Base-by-base conservation (phyloP, 2,888 invertebrate genomes). In the Trypoxylon attenuatum region DNA sequence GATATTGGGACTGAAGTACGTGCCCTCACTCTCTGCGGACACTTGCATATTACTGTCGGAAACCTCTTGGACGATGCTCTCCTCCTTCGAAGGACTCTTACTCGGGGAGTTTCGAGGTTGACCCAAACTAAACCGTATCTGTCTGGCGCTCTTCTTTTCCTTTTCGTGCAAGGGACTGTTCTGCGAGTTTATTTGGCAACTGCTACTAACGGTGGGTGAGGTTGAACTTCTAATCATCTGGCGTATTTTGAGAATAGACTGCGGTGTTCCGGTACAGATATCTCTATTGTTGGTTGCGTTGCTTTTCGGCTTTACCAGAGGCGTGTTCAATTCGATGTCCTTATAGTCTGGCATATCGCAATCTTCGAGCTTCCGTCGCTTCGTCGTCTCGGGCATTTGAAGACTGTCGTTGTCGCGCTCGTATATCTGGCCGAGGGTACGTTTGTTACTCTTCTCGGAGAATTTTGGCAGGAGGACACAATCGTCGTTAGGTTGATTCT, bases 231-330 rank as follows among this genome's bases (percentile, higher is more conserved):
- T 74, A 16, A 85, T 77, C 45, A 86, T 66, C 38, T 83, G 85
- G 0, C 85, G 82, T 41, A 84, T 85, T 46, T 87, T 87, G 0
- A 87, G 54, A 33, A 87, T 87, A 1, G 87, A 87, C 8, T 87
- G 87, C 0, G 87, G 86, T 1, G 84, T 84, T 16, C 80, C 84
- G 0, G 45, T 4, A 1, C 58, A 55, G 0, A n/a, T 16, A 15
- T 64, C 62, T 1, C 50, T 55, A 6, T 57, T 51, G 15, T 38
- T 67, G 1, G 47, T 52, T 1, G 69, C 43, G 5, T 76, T 77
- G 13, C 57, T 71, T 43, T 83, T 85, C 0, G 82, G 80, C 13
- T 81, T 80, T 0, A 87, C 78, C 8, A 87, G 38, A 0, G 87
- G 87, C 0, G 87, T 87, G 16, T 76, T 80, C n/a, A 83, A 77